phyloP scores from a whole-genome alignment of 64 coral and sea anemone species.

The Orbicella faveolata region DNA sequence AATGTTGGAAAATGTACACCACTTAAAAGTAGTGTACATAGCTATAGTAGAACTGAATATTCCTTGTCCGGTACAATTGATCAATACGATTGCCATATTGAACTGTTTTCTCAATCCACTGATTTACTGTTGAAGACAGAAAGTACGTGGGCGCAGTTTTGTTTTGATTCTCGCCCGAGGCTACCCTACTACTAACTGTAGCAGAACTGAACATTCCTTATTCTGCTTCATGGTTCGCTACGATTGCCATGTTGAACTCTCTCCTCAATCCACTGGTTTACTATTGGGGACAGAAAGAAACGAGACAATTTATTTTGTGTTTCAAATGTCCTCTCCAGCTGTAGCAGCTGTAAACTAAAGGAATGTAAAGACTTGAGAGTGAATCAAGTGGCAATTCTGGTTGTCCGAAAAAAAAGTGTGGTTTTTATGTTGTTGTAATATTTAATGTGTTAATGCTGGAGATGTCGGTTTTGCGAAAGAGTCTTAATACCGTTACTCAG shows the following conservation, averaged over 20 bases:
- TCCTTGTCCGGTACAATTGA: neutral
- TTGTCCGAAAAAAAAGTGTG: too few relatives aligned
- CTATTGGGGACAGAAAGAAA: neutral
- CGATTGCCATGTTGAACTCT: neutral
- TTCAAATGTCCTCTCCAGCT: neutral
- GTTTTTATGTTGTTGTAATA: too few relatives aligned
- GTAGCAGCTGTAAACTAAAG: neutral
- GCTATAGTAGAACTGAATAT: too few relatives aligned
- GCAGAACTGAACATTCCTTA: neutral
- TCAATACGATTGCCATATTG: neutral
- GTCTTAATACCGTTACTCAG: too few relatives aligned
- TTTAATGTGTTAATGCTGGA: too few relatives aligned
- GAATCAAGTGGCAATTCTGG: too few relatives aligned
- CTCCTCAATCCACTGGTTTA: slow-evolving; percentile 7
- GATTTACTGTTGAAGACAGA: slow-evolving; percentile 15
- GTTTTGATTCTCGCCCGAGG: neutral
- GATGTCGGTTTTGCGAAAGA: too few relatives aligned
- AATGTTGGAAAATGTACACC: too few relatives aligned
- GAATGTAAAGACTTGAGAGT: too few relatives aligned
- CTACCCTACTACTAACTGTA: too few relatives aligned
- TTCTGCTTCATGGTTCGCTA: neutral
- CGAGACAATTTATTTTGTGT: neutral
- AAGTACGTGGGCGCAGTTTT: neutral
- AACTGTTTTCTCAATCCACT: neutral
- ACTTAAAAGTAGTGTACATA: too few relatives aligned